These are phyloP conservation scores for Stenurella melanura DNA, from an alignment of 2,888 invertebrate genomes.

Conservation along the genomic window DNA sequence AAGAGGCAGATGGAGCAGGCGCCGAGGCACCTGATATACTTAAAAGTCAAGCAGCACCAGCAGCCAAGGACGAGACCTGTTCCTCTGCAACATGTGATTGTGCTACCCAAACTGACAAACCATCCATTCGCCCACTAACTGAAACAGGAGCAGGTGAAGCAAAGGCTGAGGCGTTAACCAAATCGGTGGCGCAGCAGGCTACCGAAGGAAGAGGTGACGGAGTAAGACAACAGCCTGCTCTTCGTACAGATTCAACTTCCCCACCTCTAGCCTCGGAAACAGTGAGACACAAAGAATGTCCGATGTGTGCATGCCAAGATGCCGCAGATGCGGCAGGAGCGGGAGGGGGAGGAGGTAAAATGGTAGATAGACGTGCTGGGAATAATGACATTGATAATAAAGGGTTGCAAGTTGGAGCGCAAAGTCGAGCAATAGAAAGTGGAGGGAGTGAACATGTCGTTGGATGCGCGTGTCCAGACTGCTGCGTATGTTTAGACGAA, in stretches of 20 bases:
- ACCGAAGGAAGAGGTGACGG: neutral
- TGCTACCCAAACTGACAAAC: too few species aligned
- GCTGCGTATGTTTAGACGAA: conserved; percentile 35
- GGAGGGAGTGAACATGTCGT: neutral
- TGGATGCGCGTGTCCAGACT: conserved; percentile 38
- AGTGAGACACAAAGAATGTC: neutral
- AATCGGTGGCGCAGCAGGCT: neutral
- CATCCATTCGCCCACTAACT: neutral
- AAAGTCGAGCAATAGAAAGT: neutral
- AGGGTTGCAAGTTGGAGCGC: neutral
- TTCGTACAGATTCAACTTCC: neutral
- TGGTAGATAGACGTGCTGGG: neutral
- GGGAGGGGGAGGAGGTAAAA: neutral
- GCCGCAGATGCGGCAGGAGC: neutral
- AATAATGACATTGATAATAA: neutral
- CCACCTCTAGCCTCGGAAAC: neutral
- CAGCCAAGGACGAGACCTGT: too few species aligned
- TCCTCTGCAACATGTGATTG: too few species aligned
- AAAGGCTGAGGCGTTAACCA: too few species aligned
- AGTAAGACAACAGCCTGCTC: neutral
- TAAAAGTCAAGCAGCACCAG: too few species aligned
- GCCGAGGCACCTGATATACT: too few species aligned
- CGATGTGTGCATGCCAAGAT: conserved; percentile 4
- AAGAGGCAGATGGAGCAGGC: too few species aligned
- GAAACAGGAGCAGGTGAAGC: neutral